Evolutionary conservation across 2,888 invertebrate species (phyloP).

Genomic region (Stenolophus ochropezus): DNA sequence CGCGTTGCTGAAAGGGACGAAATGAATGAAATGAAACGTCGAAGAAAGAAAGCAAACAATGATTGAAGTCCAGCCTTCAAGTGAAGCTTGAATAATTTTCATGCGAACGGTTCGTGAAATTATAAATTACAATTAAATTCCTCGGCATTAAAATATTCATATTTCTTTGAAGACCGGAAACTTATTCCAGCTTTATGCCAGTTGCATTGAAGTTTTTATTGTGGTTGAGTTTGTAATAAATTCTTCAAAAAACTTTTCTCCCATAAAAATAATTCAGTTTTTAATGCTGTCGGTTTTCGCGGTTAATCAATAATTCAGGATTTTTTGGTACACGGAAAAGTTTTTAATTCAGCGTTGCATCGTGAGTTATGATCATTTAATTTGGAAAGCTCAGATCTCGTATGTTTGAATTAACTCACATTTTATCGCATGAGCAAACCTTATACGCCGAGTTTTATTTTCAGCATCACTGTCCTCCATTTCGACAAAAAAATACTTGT

Average conservation of each 20-base stretch:
- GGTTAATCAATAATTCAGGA: constrained; percentile 58
- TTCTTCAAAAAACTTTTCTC: constrained; percentile 42
- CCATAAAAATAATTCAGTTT: constrained; percentile 55
- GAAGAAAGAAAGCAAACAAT: not conserved
- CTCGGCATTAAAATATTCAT: constrained; percentile 40
- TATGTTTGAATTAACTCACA: constrained; percentile 48
- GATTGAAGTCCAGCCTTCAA: not conserved
- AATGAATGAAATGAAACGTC: not conserved
- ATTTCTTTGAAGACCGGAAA: constrained; percentile 18
- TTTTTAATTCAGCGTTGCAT: constrained; percentile 54
- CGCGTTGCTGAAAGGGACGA: not conserved
- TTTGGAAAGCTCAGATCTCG: constrained; percentile 42
- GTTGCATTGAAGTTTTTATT: constrained; percentile 45
- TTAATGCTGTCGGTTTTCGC: constrained; percentile 50
- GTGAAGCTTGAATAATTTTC: not conserved
- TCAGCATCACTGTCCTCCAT: not conserved
- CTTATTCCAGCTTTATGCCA: constrained; percentile 13
- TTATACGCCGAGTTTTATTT: not conserved
- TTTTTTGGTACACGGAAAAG: constrained; percentile 56
- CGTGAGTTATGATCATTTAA: constrained; percentile 55
- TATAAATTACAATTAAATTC: constrained; percentile 42
- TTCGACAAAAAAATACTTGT: constrained; percentile 1
- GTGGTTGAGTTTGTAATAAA: constrained; percentile 45
- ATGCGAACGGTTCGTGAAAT: constrained; percentile 23
- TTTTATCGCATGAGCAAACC: constrained; percentile 45